Conservation (phyloP, 2,797 vertebrate species). For the Macroramphosus scolopax region DNA sequence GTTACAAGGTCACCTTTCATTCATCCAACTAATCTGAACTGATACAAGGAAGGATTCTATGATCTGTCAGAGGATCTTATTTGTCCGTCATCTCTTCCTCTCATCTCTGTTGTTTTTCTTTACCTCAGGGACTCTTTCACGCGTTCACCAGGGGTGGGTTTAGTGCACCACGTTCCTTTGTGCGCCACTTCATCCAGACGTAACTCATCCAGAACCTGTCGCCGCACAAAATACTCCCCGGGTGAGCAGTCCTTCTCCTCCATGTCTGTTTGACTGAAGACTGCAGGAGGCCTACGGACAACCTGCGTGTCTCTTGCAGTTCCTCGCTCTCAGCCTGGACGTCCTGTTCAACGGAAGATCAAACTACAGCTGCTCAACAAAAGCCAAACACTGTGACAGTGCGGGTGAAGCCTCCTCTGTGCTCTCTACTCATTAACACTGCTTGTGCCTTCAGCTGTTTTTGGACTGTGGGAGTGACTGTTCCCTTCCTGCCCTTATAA, state of each 20-base stretch:
- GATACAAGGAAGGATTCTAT: too few species aligned
- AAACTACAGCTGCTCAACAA: constrained; percentile 3
- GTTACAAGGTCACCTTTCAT: too few species aligned
- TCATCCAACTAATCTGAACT: too few species aligned
- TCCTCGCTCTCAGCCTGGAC: neutral
- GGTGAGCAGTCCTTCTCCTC: constrained; percentile 9
- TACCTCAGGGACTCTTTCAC: constrained; percentile 69
- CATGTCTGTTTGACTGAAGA: constrained; percentile 19
- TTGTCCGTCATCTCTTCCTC: neutral
- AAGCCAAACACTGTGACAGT: constrained; percentile 1
- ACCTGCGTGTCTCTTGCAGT: too few species aligned
- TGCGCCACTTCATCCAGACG: constrained; percentile 79
- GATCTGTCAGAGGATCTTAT: neutral
- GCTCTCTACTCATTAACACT: constrained; percentile 22
- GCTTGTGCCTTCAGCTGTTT: constrained; percentile 8
- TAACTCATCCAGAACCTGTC: constrained; percentile 76
- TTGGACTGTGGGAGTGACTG: constrained; percentile 53
- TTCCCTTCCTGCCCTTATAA: constrained; percentile 29
- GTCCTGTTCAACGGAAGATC: constrained; percentile 3
- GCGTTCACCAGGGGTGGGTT: constrained; percentile 45
- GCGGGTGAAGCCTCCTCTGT: constrained; percentile 6
- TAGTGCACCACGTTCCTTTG: constrained; percentile 53
- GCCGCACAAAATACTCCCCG: constrained; percentile 63
- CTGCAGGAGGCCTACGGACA: too few species aligned
- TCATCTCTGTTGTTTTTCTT: constrained; percentile 20